Percentiles rank a stretch among this genome's conserved stretches.
phyloP scores from a whole-genome alignment of 37 sponge, comb jelly and placozoan species.

The Chondrosia reniformis region DNA sequence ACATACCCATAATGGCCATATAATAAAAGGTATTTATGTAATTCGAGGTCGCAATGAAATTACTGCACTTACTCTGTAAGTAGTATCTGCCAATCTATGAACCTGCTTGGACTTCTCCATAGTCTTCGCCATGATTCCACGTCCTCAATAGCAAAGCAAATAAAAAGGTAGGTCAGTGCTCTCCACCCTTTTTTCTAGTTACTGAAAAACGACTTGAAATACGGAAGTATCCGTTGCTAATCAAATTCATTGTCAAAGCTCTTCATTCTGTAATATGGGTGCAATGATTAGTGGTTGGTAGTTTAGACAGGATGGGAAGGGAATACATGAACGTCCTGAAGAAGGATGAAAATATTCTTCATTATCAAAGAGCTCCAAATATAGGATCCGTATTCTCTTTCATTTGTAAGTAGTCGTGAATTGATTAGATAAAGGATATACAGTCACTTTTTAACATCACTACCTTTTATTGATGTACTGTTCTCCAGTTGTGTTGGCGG shows the following conservation, averaged over 20 bases:
- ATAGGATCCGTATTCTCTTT: not conserved
- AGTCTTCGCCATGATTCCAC: not conserved
- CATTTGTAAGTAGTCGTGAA: not conserved
- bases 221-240: too few species aligned
- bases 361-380: conserved; percentile 1
- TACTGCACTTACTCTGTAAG: conserved; percentile 45
- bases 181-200: too few species aligned
- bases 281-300: too few species aligned
- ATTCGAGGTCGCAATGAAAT: not conserved
- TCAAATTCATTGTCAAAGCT: too few species aligned
- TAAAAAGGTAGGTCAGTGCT: too few species aligned
- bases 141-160: too few species aligned
- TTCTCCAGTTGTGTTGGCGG: conserved; percentile 10
- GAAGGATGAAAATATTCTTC: conserved; percentile 9
- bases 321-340: conserved; percentile 14
- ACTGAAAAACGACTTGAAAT: too few species aligned
- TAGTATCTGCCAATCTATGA: conserved; percentile 60
- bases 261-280: too few species aligned
- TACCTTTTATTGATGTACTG: not conserved
- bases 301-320: too few species aligned
- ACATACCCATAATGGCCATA: not conserved
- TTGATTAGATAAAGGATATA: not conserved
- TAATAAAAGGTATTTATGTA: not conserved
- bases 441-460: not conserved
- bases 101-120: conserved; percentile 36